phyloP scores from a whole-genome alignment of 2,888 invertebrate genomes.

The Drosophila phalerata region DNA sequence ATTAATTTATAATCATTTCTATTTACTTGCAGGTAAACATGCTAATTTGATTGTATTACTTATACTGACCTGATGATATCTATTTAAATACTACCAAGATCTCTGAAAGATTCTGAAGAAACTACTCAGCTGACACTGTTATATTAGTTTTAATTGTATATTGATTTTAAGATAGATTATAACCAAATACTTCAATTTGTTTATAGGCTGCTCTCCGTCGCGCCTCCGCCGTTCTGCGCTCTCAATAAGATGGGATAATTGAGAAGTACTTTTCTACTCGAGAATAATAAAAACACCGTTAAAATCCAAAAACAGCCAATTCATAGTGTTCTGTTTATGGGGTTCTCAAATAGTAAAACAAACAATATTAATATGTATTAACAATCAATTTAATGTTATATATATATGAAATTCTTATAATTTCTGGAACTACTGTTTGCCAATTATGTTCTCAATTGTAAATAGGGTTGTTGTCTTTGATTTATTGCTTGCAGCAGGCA shows the following conservation, averaged over 20 bases:
- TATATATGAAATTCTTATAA: slow-evolving; percentile 5
- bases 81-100: slow-evolving; percentile 50
- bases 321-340: slow-evolving; percentile 32
- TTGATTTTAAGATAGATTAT: slow-evolving; percentile 4
- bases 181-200: slow-evolving; percentile 19
- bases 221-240: slow-evolving; percentile 96
- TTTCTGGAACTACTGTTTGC: slow-evolving; percentile 77
- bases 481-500: slow-evolving; percentile 37
- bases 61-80: slow-evolving; percentile 37
- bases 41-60: neutral
- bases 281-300: slow-evolving; percentile 74
- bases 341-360: slow-evolving; percentile 19
- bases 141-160: slow-evolving; percentile 8
- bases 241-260: slow-evolving; percentile 87
- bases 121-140: slow-evolving; percentile 26
- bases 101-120: slow-evolving; percentile 45
- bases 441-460: slow-evolving; percentile 85
- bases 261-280: slow-evolving; percentile 72
- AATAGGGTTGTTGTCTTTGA: slow-evolving; percentile 76
- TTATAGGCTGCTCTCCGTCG: slow-evolving; percentile 94
- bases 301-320: slow-evolving; percentile 28
- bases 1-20: slow-evolving; percentile 22
- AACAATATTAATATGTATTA: slow-evolving; percentile 34
- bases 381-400: slow-evolving; percentile 25
- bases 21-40: slow-evolving; percentile 53